Evolutionary conservation across 1,140 invertebrate species (phyloP), one percentile per base, ranked within the genome.

Genomic region (Microplitis mediator): DNA sequence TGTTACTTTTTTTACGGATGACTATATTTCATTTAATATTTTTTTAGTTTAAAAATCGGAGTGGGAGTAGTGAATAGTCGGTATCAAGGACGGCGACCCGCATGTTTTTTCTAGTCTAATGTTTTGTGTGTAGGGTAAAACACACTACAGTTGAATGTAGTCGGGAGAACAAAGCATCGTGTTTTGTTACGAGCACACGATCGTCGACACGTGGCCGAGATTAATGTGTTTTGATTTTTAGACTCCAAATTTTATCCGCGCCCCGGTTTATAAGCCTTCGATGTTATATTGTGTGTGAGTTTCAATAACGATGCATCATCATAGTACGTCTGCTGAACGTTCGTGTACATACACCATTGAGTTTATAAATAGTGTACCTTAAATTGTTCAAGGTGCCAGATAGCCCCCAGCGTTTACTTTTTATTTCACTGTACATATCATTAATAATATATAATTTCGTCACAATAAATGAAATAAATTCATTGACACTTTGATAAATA

Each of bases 201-300:
- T 82, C 78, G 72, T 69, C 45, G 86, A 80, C 86, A 87, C 86
- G 86, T 87, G 86, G 63, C 82, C 45, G 77, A 84, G 85, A 87
- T 87, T 86, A 87, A 86, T 86, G 84, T 87, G 85, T 87, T 87
- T 87, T 87, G 85, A 87, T 87, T 87, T 86, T 85, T 87, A 84
- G 85, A 86, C 84, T 85, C 82, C 66, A 79, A 76, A 84, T 87
- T 84, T 81, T 84, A 79, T 76, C 71, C 76, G 72, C 69, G 74
- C 75, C 70, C 76, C 13, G 39, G 6, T 35, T 32, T 60, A 77
- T 83, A 81, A 83, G 79, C 80, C 82, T 82, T 76, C 77, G 56
- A 61, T 58, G 51, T 35, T 32, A 32, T 35, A 69, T 69, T 71
- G 66, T 66, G 68, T 60, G 36, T 31, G 31, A 35, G 11, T 13